These are phyloP conservation scores for Tanaodytes sp. DNA, from an alignment of 2,888 invertebrate species.

Conservation along the genomic window DNA sequence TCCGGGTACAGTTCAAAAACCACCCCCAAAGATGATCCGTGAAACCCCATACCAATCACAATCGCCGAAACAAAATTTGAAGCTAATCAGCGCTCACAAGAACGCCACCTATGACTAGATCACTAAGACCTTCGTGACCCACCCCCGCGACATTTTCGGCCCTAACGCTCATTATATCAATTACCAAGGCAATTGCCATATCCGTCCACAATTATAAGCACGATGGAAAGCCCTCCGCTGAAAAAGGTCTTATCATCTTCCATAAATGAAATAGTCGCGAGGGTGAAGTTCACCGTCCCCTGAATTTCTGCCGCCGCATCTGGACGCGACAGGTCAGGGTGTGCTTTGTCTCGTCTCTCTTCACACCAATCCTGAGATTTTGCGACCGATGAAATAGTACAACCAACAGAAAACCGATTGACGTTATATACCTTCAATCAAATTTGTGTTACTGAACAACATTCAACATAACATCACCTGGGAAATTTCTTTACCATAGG, in stretches of 20 bases:
- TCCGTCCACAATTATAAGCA: conserved; percentile 8
- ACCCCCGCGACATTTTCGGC: too few relatives aligned
- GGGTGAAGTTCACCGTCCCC: conserved; percentile 26
- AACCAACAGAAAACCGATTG: not conserved
- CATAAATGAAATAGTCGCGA: conserved; percentile 43
- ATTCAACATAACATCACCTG: too few relatives aligned
- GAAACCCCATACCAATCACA: too few relatives aligned
- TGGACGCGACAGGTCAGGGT: conserved; percentile 47
- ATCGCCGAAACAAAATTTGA: too few relatives aligned
- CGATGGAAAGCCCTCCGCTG: conserved; percentile 8
- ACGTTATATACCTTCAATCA: too few relatives aligned
- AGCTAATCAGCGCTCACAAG: too few relatives aligned
- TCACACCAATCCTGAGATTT: conserved; percentile 27
- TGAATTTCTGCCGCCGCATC: conserved; percentile 39
- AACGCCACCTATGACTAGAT: not conserved
- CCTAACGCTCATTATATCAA: conserved; percentile 19
- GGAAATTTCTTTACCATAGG: too few relatives aligned
- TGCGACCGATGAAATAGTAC: conserved; percentile 1
- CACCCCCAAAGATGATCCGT: not conserved
- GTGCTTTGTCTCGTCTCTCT: conserved; percentile 38
- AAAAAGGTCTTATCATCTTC: conserved; percentile 36
- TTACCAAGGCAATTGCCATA: conserved; percentile 22
- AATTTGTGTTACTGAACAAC: too few relatives aligned
- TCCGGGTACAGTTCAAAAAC: conserved; percentile 1
- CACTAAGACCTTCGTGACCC: not conserved